These are phyloP conservation scores for Torymus aiolomorphi DNA, from an alignment of 2,888 invertebrate species.

Conservation along the genomic window DNA sequence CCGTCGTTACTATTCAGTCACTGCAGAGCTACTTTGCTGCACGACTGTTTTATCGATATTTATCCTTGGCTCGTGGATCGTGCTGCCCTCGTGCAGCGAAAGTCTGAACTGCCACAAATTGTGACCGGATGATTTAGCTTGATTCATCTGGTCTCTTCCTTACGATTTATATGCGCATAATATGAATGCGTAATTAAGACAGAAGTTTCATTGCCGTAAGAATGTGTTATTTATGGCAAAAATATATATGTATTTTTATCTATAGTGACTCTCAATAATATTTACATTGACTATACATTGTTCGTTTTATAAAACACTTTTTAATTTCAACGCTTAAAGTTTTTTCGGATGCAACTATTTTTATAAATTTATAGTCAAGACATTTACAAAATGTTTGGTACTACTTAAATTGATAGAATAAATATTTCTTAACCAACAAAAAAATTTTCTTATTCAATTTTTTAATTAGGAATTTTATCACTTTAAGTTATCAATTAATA, in stretches of 20 bases:
- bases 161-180: slow-evolving; percentile 21
- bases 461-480: no score
- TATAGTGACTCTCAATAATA: background rate
- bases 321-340: no score
- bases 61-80: slow-evolving; percentile 33
- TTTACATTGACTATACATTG: background rate
- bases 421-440: no score
- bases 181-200: slow-evolving; percentile 26
- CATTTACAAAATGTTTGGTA: no score
- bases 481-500: no score
- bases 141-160: slow-evolving; percentile 10
- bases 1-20: background rate
- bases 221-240: slow-evolving; percentile 14
- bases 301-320: no score
- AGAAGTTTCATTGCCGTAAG: slow-evolving; percentile 10
- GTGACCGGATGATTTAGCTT: slow-evolving; percentile 30
- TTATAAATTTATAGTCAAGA: no score
- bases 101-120: slow-evolving; percentile 21
- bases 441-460: no score
- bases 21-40: background rate
- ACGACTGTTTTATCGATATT: slow-evolving; percentile 51
- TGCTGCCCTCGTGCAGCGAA: slow-evolving; percentile 47
- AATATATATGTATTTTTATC: background rate
- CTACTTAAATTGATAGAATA: no score
- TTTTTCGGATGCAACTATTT: no score